phyloP scores from a whole-genome alignment of 2,113 vertebrate genomes.

The Arizona elegans region DNA sequence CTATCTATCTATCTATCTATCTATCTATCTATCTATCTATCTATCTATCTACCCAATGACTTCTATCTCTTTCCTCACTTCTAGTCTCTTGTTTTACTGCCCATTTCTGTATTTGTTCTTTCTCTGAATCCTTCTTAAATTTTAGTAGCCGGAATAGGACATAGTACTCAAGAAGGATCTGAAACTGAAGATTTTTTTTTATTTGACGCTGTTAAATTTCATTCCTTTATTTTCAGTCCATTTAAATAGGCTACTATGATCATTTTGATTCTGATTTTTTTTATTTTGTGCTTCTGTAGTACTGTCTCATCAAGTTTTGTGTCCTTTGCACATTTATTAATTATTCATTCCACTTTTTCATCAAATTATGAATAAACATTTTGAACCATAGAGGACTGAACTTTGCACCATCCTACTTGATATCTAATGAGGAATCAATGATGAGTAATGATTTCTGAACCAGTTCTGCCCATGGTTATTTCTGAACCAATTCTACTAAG shows the following conservation, averaged over 20 bases:
- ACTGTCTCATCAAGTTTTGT: neutral
- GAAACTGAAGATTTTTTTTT: neutral
- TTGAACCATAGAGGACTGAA: neutral
- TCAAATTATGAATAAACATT: neutral
- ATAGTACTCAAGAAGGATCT: neutral
- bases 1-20: too few species aligned
- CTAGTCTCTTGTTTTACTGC: too few species aligned
- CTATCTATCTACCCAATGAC: too few species aligned
- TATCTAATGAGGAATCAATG: neutral
- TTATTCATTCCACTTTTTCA: neutral
- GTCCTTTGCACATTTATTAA: neutral
- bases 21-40: too few species aligned
- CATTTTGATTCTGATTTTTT: neutral
- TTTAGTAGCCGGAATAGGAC: too few species aligned
- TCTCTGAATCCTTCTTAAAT: too few species aligned
- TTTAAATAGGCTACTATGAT: neutral
- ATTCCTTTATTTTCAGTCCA: neutral
- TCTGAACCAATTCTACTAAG: neutral
- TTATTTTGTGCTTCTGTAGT: neutral
- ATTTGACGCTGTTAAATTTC: neutral
- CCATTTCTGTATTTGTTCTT: too few species aligned
- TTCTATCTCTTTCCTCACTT: too few species aligned
- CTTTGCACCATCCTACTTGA: neutral
- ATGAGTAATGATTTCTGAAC: neutral
- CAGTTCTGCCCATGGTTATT: neutral